phyloP scores from a whole-genome alignment of 2,797 vertebrate genomes.

The Aplochiton taeniatus region DNA sequence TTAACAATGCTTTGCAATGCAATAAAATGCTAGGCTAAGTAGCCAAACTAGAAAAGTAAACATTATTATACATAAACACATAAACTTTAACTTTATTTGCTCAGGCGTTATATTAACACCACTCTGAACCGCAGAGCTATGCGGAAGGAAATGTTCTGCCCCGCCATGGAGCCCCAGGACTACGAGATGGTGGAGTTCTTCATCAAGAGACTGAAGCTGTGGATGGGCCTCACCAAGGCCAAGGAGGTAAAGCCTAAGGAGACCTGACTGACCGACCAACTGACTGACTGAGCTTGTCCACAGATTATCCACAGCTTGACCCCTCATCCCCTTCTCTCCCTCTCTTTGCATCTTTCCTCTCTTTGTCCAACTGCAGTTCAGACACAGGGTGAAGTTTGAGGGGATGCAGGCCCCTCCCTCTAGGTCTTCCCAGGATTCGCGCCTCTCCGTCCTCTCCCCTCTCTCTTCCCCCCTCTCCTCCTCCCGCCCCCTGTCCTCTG shows the following conservation, averaged over 20 bases:
- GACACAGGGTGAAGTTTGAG: constrained; percentile 82
- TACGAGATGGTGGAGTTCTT: constrained; percentile 84
- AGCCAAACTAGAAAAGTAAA: no score
- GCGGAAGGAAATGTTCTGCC: constrained; percentile 64
- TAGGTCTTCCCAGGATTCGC: constrained; percentile 66
- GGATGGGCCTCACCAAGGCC: constrained; percentile 80
- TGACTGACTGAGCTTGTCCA: background rate
- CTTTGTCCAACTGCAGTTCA: constrained; percentile 65
- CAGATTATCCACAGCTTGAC: no score
- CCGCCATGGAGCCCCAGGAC: constrained; percentile 73
- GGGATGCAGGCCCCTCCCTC: constrained; percentile 73
- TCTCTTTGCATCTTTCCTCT: background rate
- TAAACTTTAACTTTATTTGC: no score
- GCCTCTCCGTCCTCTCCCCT: constrained; percentile 50
- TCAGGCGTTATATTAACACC: background rate
- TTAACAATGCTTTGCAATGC: no score
- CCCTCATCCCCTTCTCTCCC: background rate
- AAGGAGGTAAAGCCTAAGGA: constrained; percentile 69
- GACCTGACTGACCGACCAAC: background rate
- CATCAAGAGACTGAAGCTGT: constrained; percentile 81
- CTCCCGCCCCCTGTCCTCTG: constrained; percentile 45
- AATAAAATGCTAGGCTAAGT: no score
- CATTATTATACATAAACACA: no score
- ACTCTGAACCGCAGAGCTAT: constrained; percentile 34
- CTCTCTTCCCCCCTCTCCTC: constrained; percentile 34